These are phyloP conservation scores for Todus mexicanus DNA, from an alignment of 2,797 vertebrate genomes.

Conservation along the genomic window DNA sequence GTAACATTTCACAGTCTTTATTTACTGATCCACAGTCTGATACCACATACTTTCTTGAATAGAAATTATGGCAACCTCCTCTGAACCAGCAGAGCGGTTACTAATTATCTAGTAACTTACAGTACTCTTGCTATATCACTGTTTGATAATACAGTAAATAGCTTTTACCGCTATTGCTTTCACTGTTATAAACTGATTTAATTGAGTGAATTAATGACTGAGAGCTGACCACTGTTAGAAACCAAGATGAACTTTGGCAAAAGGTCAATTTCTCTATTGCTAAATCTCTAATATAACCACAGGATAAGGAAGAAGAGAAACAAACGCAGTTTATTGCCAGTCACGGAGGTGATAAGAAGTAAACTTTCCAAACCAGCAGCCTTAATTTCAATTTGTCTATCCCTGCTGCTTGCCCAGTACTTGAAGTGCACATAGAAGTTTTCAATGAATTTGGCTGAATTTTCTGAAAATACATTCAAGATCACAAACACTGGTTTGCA, in stretches of 20 bases:
- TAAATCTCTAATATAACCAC: background rate
- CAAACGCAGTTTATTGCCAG: background rate
- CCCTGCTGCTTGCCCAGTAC: background rate
- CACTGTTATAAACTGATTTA: background rate
- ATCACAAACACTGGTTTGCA: background rate
- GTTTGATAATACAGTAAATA: background rate
- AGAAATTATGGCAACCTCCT: background rate
- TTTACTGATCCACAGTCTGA: background rate
- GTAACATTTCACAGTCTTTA: background rate
- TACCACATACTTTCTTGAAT: background rate
- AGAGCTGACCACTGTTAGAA: background rate
- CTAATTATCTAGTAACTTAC: background rate
- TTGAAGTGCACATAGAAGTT: background rate
- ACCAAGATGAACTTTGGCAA: background rate
- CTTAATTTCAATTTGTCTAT: background rate
- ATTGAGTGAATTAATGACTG: background rate
- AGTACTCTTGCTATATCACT: background rate
- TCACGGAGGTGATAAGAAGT: background rate
- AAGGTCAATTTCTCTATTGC: background rate
- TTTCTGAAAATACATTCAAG: background rate
- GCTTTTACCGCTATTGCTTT: background rate
- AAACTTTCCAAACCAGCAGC: slow-evolving; percentile 19
- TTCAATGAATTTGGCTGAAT: background rate
- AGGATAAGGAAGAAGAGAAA: background rate
- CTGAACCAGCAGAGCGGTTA: background rate